Conservation (phyloP, 2,113 vertebrate species). For the Epinephelus cyanopodus region DNA sequence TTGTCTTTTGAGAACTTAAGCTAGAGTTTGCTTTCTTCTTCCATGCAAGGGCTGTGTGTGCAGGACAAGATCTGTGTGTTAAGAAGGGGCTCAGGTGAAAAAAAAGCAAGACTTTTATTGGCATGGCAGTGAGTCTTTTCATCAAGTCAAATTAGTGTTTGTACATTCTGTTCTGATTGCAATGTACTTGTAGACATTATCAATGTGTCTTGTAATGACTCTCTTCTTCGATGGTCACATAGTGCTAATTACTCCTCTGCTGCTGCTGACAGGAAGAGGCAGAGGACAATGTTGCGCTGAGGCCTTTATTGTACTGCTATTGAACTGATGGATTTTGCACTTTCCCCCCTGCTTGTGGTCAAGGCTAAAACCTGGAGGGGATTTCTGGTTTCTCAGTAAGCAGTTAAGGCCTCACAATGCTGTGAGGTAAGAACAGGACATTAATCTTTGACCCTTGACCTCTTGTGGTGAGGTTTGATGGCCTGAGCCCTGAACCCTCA, state of each 20-base stretch:
- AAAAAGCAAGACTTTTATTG: not conserved
- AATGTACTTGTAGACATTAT: not conserved
- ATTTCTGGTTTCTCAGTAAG: constrained; percentile 3
- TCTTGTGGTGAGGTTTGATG: constrained; percentile 9
- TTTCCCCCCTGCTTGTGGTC: constrained; percentile 8
- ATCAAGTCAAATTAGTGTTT: too few species aligned
- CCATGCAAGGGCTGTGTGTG: not conserved
- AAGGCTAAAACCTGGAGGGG: constrained; percentile 6
- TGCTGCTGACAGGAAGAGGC: not conserved
- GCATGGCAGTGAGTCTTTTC: not conserved
- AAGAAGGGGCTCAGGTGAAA: not conserved
- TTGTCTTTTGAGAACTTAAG: not conserved
- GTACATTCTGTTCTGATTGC: too few species aligned
- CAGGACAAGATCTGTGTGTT: not conserved
- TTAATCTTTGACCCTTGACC: constrained; percentile 53
- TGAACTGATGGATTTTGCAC: constrained; percentile 41
- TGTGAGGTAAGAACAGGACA: constrained; percentile 14
- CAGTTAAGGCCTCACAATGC: constrained; percentile 13
- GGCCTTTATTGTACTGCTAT: constrained; percentile 20
- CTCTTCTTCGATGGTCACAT: not conserved
- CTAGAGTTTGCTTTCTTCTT: not conserved
- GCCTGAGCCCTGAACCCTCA: not conserved
- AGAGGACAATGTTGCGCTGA: not conserved
- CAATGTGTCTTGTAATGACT: not conserved
- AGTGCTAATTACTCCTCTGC: not conserved